These are phyloP conservation scores for Eclectus roratus DNA, from an alignment of 2,113 vertebrate genomes.

Conservation along the genomic window DNA sequence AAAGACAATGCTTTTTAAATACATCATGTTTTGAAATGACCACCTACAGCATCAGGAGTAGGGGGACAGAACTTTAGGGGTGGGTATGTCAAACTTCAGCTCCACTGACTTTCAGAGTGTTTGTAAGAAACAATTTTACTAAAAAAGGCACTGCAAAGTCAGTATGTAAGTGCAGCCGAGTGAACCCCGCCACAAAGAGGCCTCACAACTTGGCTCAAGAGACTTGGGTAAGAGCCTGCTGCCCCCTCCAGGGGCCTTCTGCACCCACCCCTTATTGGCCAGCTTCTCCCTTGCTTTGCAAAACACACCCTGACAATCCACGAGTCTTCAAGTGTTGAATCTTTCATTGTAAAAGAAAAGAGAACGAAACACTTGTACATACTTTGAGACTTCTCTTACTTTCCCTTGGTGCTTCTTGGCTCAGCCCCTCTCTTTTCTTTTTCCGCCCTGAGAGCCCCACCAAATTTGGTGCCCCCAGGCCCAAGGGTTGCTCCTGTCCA, in stretches of 20 bases:
- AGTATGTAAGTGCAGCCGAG: not conserved
- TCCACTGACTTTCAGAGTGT: not conserved
- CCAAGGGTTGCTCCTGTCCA: constrained; percentile 55
- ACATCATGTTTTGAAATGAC: not conserved
- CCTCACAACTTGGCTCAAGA: not conserved
- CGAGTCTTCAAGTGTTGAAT: constrained; percentile 6
- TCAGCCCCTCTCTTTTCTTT: constrained; percentile 61
- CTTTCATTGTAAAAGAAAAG: constrained; percentile 28
- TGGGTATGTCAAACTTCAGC: not conserved
- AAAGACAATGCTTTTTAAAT: not conserved
- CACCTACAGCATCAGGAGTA: not conserved
- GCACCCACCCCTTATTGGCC: not conserved
- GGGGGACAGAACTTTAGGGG: not conserved
- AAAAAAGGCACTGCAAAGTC: not conserved
- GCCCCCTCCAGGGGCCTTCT: not conserved
- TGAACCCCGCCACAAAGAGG: not conserved
- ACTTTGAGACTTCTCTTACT: constrained; percentile 66
- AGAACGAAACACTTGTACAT: constrained; percentile 69
- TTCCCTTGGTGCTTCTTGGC: constrained; percentile 61
- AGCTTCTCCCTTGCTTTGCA: not conserved
- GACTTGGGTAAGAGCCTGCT: not conserved
- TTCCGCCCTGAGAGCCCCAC: constrained; percentile 61
- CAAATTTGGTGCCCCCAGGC: constrained; percentile 58
- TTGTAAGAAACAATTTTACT: not conserved
- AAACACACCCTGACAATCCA: constrained; percentile 21